These are phyloP conservation scores for Catagonus wagneri DNA, from an alignment of 2,113 vertebrate genomes.

Conservation along the genomic window DNA sequence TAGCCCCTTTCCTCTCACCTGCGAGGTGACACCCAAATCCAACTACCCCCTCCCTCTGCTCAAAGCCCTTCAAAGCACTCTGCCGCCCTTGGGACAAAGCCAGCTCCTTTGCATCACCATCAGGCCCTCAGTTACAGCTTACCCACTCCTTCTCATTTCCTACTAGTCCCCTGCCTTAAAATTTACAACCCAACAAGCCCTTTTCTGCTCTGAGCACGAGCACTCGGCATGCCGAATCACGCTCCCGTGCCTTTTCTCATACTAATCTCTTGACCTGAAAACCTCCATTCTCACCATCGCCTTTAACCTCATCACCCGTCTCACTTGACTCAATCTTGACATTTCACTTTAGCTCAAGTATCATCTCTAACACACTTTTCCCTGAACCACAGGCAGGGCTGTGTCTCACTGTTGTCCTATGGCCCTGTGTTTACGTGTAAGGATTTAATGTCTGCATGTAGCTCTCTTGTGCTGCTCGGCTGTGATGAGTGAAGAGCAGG, in stretches of 20 bases:
- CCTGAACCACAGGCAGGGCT: background rate
- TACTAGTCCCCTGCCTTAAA: background rate
- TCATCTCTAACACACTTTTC: background rate
- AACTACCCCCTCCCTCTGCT: background rate
- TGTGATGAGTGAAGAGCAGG: background rate
- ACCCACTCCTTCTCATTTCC: background rate
- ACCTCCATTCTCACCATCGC: background rate
- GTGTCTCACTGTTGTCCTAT: background rate
- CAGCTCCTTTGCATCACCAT: background rate
- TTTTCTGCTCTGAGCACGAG: background rate
- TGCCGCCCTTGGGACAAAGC: background rate
- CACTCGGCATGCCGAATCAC: too few species aligned
- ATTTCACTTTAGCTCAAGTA: background rate
- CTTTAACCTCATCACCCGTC: background rate
- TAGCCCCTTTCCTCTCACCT: background rate
- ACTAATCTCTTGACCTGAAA: background rate
- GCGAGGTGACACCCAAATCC: background rate
- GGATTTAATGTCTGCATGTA: fast-evolving
- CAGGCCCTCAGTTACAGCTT: background rate
- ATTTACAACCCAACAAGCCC: background rate
- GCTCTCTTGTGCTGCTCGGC: background rate
- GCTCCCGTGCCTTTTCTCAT: background rate
- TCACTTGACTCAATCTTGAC: background rate
- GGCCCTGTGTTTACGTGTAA: background rate
- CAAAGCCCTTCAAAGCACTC: background rate